phyloP scores from a whole-genome alignment of 2,888 invertebrate species.

The Acleris literana region DNA sequence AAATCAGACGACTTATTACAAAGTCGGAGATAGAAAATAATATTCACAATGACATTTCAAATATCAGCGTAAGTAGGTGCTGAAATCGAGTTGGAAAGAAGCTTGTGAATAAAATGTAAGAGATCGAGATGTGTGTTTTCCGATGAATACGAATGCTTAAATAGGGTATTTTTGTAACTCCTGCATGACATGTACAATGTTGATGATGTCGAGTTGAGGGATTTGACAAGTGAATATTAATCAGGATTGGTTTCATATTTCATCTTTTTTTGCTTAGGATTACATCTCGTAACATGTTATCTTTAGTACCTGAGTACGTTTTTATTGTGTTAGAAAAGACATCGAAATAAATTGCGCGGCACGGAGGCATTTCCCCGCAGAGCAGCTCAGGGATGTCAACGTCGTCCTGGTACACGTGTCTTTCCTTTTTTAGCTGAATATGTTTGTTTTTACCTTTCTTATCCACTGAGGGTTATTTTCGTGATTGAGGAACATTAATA shows the following conservation, averaged over 20 bases:
- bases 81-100: constrained; percentile 23
- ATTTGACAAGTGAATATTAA: neutral
- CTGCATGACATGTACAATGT: neutral
- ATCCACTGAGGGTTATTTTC: constrained; percentile 1
- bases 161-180: constrained; percentile 1
- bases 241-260: neutral
- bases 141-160: constrained; percentile 19
- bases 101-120: constrained; percentile 22
- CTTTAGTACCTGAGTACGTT: neutral
- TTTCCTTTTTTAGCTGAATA: constrained; percentile 7
- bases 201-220: constrained; percentile 3
- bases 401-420: constrained; percentile 20
- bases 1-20: constrained; percentile 22
- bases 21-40: constrained; percentile 28
- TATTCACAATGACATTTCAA: constrained; percentile 27
- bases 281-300: neutral
- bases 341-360: constrained; percentile 22
- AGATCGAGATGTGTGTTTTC: constrained; percentile 9
- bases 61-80: constrained; percentile 15
- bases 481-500: neutral
- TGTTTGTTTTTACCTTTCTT: constrained; percentile 18
- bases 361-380: constrained; percentile 30
- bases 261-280: too few species aligned
- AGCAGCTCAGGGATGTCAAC: constrained; percentile 15
- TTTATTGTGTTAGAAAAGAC: constrained; percentile 18